phyloP scores from a whole-genome alignment of 30 jellyfish, hydroid and myxozoan species.

The Turritopsis rubra region DNA sequence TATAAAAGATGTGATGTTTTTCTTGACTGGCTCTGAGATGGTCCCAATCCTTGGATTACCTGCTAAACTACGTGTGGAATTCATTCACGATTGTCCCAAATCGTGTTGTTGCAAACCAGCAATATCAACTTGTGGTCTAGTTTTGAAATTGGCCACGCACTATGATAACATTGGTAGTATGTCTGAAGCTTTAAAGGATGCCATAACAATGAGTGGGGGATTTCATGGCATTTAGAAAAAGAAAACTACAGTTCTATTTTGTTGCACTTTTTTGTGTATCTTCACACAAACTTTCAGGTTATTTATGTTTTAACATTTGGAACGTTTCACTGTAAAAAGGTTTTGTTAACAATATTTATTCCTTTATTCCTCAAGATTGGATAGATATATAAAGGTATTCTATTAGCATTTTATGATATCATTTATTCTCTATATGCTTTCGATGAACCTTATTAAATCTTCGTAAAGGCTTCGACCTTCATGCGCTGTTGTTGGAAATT shows the following conservation, averaged over 20 bases:
- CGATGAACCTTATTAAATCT: background rate
- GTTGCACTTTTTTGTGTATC: background rate
- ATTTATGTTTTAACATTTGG: background rate
- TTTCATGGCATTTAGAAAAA: conserved; percentile 11
- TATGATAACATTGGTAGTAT: conserved; percentile 15
- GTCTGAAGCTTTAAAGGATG: conserved; percentile 19
- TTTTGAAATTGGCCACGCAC: conserved; percentile 23
- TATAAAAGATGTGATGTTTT: conserved; percentile 3
- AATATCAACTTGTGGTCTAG: conserved; percentile 32
- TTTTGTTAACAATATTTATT: background rate
- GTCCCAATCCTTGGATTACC: conserved; percentile 44
- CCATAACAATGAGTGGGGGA: conserved; percentile 27
- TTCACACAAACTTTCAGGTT: background rate
- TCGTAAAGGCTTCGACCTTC: conserved; percentile 5
- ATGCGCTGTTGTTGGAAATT: conserved; percentile 1
- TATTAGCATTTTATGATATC: background rate
- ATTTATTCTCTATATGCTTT: background rate
- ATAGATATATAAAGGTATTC: background rate
- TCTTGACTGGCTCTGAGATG: conserved; percentile 28
- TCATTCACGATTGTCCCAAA: conserved; percentile 20
- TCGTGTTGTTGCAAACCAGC: conserved; percentile 37
- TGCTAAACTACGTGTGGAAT: conserved; percentile 5
- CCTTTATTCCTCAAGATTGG: background rate
- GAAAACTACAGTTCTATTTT: background rate
- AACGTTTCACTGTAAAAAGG: background rate